Conservation (phyloP, 2,113 vertebrate species). For the Pycnonotus jocosus region DNA sequence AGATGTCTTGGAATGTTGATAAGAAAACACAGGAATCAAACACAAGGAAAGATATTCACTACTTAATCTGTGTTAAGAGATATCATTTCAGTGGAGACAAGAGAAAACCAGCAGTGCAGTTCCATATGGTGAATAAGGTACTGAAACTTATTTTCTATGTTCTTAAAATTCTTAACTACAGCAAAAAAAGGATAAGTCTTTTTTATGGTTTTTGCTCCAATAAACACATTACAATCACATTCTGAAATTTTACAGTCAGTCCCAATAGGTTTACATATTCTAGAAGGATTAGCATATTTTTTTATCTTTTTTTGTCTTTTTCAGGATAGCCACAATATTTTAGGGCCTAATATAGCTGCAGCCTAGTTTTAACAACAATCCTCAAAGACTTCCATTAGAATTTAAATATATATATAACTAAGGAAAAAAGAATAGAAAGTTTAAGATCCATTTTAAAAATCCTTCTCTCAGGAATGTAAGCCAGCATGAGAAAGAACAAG, state of each 20-base stretch:
- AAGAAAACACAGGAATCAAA: background rate
- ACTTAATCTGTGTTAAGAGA: background rate
- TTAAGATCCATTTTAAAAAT: background rate
- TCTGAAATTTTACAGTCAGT: background rate
- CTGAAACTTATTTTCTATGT: background rate
- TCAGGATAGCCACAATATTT: background rate
- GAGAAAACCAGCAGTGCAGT: background rate
- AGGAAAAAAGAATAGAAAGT: background rate
- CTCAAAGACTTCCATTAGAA: background rate
- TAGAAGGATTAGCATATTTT: background rate
- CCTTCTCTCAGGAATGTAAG: background rate
- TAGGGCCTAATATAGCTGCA: background rate
- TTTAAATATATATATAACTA: background rate
- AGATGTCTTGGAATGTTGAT: background rate
- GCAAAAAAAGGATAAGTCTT: background rate
- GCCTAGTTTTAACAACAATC: background rate
- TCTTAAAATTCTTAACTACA: background rate
- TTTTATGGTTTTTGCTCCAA: background rate
- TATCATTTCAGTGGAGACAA: background rate
- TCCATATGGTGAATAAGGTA: background rate
- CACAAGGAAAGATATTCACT: background rate
- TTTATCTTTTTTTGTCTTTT: background rate
- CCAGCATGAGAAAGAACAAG: background rate
- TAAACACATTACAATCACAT: background rate
- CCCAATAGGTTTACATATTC: background rate